A percentile compares a stretch with the other conserved stretches of the same genome.
These are phyloP conservation scores for Ptilorrhoa leucosticta DNA, from an alignment of 2,113 vertebrate genomes.

Conservation along the genomic window DNA sequence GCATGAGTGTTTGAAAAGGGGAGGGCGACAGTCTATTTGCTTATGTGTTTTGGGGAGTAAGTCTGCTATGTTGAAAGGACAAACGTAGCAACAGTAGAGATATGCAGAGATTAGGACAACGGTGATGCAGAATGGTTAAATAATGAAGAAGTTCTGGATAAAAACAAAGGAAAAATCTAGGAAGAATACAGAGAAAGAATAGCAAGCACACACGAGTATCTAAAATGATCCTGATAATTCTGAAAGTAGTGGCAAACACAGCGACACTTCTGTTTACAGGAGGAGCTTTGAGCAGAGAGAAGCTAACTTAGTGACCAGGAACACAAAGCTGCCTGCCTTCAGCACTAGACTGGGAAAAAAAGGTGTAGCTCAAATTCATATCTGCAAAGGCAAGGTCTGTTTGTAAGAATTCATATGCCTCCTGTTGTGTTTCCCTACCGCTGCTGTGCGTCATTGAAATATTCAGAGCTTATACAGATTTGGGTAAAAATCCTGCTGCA, in stretches of 20 bases:
- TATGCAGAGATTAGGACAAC: background rate
- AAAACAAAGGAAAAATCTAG: background rate
- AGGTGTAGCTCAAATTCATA: background rate
- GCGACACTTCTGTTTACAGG: background rate
- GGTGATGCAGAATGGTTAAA: background rate
- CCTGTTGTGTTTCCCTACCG: background rate
- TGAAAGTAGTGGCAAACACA: background rate
- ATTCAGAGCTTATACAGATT: background rate
- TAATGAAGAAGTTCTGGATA: background rate
- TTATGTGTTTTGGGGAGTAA: background rate
- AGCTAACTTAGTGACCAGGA: background rate
- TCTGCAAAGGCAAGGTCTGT: background rate
- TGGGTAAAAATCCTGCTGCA: background rate
- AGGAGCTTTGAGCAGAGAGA: background rate
- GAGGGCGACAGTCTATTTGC: accelerated
- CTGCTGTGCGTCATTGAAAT: background rate
- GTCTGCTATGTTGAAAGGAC: background rate
- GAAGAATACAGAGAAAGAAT: background rate
- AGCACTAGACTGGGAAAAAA: background rate
- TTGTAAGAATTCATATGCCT: background rate
- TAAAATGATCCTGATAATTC: background rate
- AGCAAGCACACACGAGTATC: background rate
- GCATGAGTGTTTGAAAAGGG: background rate
- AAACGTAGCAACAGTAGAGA: background rate
- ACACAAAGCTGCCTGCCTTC: background rate